Evolutionary conservation across 2,888 invertebrate species (phyloP).

Genomic region (Eumacrocentrus americanus): DNA sequence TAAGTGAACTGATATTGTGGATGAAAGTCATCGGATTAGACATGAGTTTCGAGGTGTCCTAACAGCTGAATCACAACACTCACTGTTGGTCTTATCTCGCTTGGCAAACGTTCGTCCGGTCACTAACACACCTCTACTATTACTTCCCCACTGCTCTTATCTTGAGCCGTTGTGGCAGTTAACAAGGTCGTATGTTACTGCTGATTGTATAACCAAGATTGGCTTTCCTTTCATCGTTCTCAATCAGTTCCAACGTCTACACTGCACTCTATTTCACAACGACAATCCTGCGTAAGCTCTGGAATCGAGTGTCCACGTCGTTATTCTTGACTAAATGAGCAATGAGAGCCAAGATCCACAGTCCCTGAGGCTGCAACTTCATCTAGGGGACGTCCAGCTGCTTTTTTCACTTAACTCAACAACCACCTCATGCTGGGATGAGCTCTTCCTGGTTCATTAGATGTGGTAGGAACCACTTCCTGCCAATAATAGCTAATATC

Average conservation of each 20-base stretch:
- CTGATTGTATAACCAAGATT: background rate
- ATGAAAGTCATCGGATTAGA: too few species aligned
- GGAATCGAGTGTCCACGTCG: background rate
- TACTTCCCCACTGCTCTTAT: background rate
- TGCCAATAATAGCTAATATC: conserved; percentile 56
- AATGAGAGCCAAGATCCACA: conserved; percentile 1
- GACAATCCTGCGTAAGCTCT: too few species aligned
- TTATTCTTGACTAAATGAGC: conserved; percentile 20
- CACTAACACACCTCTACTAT: background rate
- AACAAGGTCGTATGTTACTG: background rate
- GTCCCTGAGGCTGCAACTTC: conserved; percentile 11
- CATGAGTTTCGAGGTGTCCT: too few species aligned
- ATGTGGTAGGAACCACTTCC: conserved; percentile 37
- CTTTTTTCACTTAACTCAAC: conserved; percentile 58
- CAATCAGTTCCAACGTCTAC: too few species aligned
- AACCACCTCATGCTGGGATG: conserved; percentile 33
- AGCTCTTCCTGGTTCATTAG: background rate
- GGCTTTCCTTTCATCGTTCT: background rate
- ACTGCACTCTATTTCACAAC: too few species aligned
- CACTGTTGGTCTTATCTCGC: background rate
- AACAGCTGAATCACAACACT: background rate
- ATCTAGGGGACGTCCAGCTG: conserved; percentile 48
- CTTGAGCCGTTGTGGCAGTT: background rate
- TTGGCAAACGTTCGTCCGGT: background rate
- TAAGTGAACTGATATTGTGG: too few species aligned